Percentiles rank a stretch among this genome's conserved stretches.
phyloP scores from a whole-genome alignment of 2,888 invertebrate genomes.

The Crepidodera aurea region DNA sequence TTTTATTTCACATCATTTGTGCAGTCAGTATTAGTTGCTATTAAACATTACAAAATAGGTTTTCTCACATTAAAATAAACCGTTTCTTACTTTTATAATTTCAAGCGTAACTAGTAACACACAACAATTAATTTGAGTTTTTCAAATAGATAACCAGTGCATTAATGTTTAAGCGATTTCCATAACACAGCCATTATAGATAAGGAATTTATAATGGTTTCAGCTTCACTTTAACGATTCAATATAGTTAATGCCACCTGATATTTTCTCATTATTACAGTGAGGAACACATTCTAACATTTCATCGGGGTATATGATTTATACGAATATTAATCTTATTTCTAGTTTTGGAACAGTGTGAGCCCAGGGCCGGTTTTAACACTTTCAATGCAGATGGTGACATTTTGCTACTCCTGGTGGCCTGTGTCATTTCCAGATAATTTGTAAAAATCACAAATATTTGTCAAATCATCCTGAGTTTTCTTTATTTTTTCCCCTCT shows the following conservation, averaged over 20 bases:
- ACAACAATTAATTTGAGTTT: no score
- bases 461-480: neutral
- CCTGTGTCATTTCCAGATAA: no score
- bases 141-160: neutral
- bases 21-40: no score
- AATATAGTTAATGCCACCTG: constrained; percentile 32
- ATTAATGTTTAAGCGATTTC: neutral
- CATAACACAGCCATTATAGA: neutral
- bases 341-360: constrained; percentile 13
- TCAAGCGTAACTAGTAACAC: no score
- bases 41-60: no score
- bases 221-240: constrained; percentile 9
- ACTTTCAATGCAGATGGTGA: no score
- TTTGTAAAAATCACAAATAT: no score
- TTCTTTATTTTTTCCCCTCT: no score
- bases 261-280: constrained; percentile 28
- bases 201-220: neutral
- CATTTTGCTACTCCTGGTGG: no score
- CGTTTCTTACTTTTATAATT: no score
- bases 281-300: constrained; percentile 19
- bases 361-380: neutral
- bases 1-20: no score
- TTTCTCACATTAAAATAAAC: no score
- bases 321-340: constrained; percentile 23
- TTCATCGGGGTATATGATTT: constrained; percentile 33